Evolutionary conservation across 53 echinoderm and acorn worm species (phyloP).

Genomic region (Henricia sp.): DNA sequence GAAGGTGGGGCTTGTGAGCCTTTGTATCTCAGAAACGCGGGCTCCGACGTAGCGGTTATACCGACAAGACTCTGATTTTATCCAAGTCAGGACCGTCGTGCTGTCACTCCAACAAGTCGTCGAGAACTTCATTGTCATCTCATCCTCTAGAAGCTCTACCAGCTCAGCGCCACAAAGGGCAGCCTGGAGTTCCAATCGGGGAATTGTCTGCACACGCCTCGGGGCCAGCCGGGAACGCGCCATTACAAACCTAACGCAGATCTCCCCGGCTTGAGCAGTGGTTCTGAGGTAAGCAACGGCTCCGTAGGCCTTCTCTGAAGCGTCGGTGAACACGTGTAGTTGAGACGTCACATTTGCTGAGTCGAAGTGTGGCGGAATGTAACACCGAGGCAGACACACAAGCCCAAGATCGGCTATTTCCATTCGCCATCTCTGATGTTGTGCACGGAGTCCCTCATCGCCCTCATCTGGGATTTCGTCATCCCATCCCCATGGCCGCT

Average conservation of each 20-base stretch:
- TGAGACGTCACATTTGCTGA: not conserved
- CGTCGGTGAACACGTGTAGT: constrained; percentile 11
- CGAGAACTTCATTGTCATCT: not conserved
- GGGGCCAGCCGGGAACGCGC: constrained; percentile 7
- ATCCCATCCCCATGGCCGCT: not conserved
- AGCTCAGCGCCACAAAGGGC: constrained; percentile 8
- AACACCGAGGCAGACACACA: not conserved
- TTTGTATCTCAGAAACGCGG: not conserved
- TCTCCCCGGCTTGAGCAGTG: not conserved
- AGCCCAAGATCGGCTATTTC: not conserved
- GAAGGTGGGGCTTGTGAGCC: not conserved
- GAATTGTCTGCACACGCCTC: constrained; percentile 16
- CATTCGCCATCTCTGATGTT: not conserved
- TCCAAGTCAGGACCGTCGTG: constrained; percentile 23
- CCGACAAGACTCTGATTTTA: constrained; percentile 20
- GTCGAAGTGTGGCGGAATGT: not conserved
- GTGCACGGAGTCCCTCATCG: not conserved
- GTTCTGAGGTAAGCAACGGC: constrained; percentile 11
- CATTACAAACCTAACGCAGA: constrained; percentile 27
- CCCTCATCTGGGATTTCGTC: not conserved
- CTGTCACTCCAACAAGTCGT: constrained; percentile 30
- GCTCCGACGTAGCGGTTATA: not conserved
- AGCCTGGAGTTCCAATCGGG: constrained; percentile 13
- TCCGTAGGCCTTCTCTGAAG: constrained; percentile 33
- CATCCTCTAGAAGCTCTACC: not conserved